phyloP scores from a whole-genome alignment of 2,888 invertebrate species.

The Tridacna gigas region DNA sequence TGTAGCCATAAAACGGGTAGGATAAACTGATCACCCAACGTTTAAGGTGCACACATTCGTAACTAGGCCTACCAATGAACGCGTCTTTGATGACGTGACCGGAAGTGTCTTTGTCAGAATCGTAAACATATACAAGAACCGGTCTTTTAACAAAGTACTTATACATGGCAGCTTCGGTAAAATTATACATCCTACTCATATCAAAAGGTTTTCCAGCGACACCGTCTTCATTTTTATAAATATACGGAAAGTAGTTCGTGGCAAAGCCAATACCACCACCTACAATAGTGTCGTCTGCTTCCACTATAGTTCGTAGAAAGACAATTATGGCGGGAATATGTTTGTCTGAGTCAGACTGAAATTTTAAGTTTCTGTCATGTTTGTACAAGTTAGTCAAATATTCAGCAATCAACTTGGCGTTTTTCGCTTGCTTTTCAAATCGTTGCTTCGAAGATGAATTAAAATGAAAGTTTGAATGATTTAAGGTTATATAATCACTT shows the following conservation, averaged over 20 bases:
- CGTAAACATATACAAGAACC: slow-evolving; percentile 8
- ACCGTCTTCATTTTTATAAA: slow-evolving; percentile 58
- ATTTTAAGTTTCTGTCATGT: slow-evolving; percentile 32
- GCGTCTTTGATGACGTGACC: slow-evolving; percentile 3
- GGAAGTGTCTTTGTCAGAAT: neutral
- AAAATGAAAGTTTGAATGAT: slow-evolving; percentile 61
- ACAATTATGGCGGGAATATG: slow-evolving; percentile 53
- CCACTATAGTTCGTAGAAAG: slow-evolving; percentile 69
- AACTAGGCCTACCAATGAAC: slow-evolving; percentile 73
- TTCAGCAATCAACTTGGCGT: slow-evolving; percentile 54
- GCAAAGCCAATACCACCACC: slow-evolving; percentile 77
- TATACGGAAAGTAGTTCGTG: slow-evolving; percentile 73
- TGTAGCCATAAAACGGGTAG: slow-evolving; percentile 70
- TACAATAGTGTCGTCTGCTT: slow-evolving; percentile 67
- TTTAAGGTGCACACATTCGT: slow-evolving; percentile 70
- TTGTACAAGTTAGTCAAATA: slow-evolving; percentile 53
- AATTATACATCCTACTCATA: slow-evolving; percentile 52
- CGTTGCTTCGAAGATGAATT: slow-evolving; percentile 50
- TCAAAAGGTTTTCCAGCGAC: slow-evolving; percentile 31
- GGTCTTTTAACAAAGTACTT: slow-evolving; percentile 35
- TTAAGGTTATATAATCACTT: slow-evolving; percentile 49
- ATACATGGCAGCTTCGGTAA: slow-evolving; percentile 60
- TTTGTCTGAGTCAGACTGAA: slow-evolving; percentile 43
- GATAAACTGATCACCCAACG: slow-evolving; percentile 74
- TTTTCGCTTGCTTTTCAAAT: slow-evolving; percentile 52